Evolutionary conservation across 2,113 vertebrate species (phyloP), one percentile per base, ranked within the genome.

Genomic region (Mustela nigripes): DNA sequence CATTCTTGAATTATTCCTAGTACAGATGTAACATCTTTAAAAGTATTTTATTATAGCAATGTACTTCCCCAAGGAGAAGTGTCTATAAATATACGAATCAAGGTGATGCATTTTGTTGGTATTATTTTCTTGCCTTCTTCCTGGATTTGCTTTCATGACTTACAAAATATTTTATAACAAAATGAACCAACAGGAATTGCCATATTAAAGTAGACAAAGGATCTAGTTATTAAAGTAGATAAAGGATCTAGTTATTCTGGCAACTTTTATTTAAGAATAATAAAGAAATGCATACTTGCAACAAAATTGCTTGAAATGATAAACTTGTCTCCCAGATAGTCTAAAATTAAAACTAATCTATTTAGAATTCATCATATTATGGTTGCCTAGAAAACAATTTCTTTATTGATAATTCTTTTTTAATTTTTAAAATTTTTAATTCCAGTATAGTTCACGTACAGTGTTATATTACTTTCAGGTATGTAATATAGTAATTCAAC

Each of bases 1-100:
- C 86, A 79, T 97, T 93, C 71, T 91, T 98, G 95, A 98, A 97
- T 98, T 97, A 98, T 71, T 96, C 45, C 71, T 97, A 58, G 21
- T 86, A 81, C 8, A 93, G 69, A 92, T 62, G 53, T 85, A 98
- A 96, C 90, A 22, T 0, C 11, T 97, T 98, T 81, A 94, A 97
- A 94, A 45, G 33, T 74, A 91, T 95, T 97, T 97, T 97, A 96
- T 97, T 93, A 93, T 14, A 94, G 33, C 26, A 96, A 74, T 92
- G 16, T 50, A 62, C 98, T 97, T 97, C 85, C 88, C 71, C 31
- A 79, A 94, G 85, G 48, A 97, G 81, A 36, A 89, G 1, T 69
- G 31, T 97, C 98, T 97, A 81, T 92, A 95, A 94, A 98, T 89
- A 71, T 89, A 98, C 95, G 79, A 97, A 95, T 97, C 93, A 97